Conservation (phyloP, 2,113 vertebrate genomes). For the Dicerorhinus sumatrensis region DNA sequence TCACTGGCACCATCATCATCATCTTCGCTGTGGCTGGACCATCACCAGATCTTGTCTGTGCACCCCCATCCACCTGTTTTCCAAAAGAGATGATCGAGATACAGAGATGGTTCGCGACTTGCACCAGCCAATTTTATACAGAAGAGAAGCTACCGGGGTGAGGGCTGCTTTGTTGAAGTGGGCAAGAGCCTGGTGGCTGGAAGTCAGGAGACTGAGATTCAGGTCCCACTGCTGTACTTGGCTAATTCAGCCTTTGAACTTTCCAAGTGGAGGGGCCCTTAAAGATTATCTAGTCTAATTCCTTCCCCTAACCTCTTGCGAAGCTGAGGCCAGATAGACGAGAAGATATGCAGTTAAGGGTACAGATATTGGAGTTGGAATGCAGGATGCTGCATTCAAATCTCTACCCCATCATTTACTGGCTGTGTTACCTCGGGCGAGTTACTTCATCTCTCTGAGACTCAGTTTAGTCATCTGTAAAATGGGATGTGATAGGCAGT, state of each 20-base stretch:
- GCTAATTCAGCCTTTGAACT: neutral
- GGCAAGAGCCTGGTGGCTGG: neutral
- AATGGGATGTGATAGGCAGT: neutral
- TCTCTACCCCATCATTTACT: neutral
- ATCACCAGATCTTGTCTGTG: neutral
- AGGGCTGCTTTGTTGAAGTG: neutral
- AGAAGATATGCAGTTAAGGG: neutral
- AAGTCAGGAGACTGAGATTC: neutral
- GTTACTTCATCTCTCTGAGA: neutral
- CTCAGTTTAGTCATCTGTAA: neutral
- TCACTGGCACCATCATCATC: fast-evolving
- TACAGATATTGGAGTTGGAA: neutral
- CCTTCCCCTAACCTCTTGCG: neutral
- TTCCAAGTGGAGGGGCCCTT: neutral
- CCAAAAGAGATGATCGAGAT: neutral
- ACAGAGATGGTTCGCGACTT: neutral
- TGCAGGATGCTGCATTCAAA: neutral
- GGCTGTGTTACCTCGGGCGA: neutral
- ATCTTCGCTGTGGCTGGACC: fast-evolving
- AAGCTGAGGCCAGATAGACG: neutral
- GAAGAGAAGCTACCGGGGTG: neutral
- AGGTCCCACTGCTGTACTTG: fast-evolving
- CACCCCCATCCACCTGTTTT: neutral
- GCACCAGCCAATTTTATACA: neutral
- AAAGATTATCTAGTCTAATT: neutral